Conservation (phyloP, 2,797 vertebrate species). For the Channallabes apus region DNA sequence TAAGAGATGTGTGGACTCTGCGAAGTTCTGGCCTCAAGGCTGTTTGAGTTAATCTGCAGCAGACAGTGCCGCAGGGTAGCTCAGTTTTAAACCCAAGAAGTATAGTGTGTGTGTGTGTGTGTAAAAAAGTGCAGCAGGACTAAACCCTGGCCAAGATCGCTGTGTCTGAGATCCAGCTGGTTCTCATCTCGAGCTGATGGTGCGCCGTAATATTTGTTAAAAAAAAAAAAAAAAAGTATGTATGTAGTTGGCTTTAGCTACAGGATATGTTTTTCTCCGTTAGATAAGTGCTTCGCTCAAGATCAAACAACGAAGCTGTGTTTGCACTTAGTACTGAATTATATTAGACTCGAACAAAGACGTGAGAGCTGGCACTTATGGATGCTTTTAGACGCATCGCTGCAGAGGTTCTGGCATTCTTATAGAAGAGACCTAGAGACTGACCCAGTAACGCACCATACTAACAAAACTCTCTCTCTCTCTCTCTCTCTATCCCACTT, state of each 20-base stretch:
- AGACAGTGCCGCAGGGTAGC: conserved; percentile 45
- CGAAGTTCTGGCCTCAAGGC: conserved; percentile 3
- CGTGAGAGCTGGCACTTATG: conserved; percentile 30
- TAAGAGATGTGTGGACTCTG: conserved; percentile 22
- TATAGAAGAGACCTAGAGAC: conserved; percentile 25
- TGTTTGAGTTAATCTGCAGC: conserved; percentile 39
- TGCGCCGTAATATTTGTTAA: conserved; percentile 12
- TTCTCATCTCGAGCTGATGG: conserved; percentile 25
- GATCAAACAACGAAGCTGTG: conserved; percentile 39
- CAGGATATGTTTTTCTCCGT: conserved; percentile 27
- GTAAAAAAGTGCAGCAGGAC: conserved; percentile 32
- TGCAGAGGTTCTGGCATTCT: conserved; percentile 45
- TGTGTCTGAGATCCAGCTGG: conserved; percentile 13
- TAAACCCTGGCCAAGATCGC: conserved; percentile 34
- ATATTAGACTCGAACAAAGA: conserved; percentile 40
- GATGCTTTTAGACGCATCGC: conserved; percentile 30
- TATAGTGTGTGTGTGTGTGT: conserved; percentile 23
- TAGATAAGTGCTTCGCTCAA: conserved; percentile 44
- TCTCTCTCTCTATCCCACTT: conserved; percentile 11
- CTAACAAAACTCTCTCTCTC: conserved; percentile 36
- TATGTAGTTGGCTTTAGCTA: conserved; percentile 21
- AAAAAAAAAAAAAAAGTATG: conserved; percentile 24
- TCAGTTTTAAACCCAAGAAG: conserved; percentile 19
- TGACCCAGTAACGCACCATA: conserved; percentile 41
- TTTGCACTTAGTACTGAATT: conserved; percentile 43